Conservation (phyloP, 2,888 invertebrate species). For the Aleiodes alternator region DNA sequence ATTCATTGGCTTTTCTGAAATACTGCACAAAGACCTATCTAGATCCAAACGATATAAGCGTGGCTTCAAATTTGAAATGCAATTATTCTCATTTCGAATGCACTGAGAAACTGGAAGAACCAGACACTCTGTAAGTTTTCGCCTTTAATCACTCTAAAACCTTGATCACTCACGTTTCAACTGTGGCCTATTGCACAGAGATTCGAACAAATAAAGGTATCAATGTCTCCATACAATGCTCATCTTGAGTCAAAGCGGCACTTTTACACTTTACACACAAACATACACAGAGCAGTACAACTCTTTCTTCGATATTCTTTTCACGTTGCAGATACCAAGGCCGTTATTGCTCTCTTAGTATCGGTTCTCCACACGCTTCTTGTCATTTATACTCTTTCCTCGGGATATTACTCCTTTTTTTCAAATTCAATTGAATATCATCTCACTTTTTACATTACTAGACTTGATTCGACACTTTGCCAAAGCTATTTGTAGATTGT, state of each 20-base stretch:
- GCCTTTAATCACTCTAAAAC: neutral
- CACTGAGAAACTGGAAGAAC: neutral
- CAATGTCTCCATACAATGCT: conserved; percentile 70
- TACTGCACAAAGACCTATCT: too few relatives aligned
- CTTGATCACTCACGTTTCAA: too few relatives aligned
- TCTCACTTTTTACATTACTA: conserved; percentile 15
- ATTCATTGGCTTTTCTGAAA: neutral
- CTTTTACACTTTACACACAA: too few relatives aligned
- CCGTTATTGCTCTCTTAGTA: conserved; percentile 48
- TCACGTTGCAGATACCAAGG: conserved; percentile 45
- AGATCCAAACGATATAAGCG: neutral
- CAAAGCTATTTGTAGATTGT: conserved; percentile 30
- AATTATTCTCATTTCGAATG: neutral
- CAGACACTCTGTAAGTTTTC: neutral
- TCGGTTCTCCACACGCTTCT: conserved; percentile 45
- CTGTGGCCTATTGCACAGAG: too few relatives aligned
- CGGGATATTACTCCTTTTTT: neutral
- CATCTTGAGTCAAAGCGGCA: conserved; percentile 50
- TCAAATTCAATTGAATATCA: neutral
- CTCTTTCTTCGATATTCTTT: conserved; percentile 37
- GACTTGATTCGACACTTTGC: conserved; percentile 27
- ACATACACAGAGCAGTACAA: conserved; percentile 28
- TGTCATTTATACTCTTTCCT: conserved; percentile 23
- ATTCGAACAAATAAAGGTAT: conserved; percentile 58
- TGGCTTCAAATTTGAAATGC: neutral